Evolutionary conservation across 2,797 vertebrate genomes (phyloP).

Genomic region (Alfaro cultratus): DNA sequence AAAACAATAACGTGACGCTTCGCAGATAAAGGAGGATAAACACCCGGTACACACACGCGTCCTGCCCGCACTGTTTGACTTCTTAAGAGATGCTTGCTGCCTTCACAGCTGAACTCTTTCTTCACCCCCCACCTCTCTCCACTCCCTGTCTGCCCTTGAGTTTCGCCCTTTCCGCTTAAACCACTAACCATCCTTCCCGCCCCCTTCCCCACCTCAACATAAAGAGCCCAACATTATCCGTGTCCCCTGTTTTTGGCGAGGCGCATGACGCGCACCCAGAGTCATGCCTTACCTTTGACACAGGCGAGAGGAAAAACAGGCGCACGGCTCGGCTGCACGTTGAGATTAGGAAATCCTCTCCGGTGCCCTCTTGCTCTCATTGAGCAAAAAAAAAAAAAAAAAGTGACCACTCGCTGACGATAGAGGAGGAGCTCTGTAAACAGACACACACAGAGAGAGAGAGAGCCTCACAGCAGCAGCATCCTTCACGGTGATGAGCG

Average conservation of each 20-base stretch:
- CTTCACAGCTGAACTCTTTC: slow-evolving; percentile 36
- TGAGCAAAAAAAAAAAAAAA: slow-evolving; percentile 40
- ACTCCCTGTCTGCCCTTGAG: slow-evolving; percentile 67
- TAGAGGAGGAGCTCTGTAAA: slow-evolving; percentile 78
- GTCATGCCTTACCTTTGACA: slow-evolving; percentile 64
- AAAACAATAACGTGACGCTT: slow-evolving; percentile 30
- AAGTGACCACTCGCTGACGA: slow-evolving; percentile 67
- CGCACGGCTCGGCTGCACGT: slow-evolving; percentile 60
- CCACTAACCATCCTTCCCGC: slow-evolving; percentile 22
- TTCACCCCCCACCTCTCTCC: background rate
- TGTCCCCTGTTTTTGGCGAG: slow-evolving; percentile 9
- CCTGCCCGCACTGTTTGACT: slow-evolving; percentile 57
- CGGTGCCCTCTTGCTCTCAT: slow-evolving; percentile 76
- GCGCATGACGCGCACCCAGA: slow-evolving; percentile 49
- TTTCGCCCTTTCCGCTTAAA: slow-evolving; percentile 55
- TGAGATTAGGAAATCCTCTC: slow-evolving; percentile 70
- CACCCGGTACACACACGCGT: background rate
- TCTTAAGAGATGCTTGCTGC: slow-evolving; percentile 28
- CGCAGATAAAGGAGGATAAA: slow-evolving; percentile 32
- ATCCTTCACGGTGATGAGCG: slow-evolving; percentile 56
- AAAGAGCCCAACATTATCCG: slow-evolving; percentile 18
- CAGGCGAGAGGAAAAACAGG: slow-evolving; percentile 65
- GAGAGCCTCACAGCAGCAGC: slow-evolving; percentile 49
- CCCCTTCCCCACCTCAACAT: background rate
- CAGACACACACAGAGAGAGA: background rate